Conservation (phyloP, 2,113 vertebrate species). For the Mormyrus lacerda region DNA sequence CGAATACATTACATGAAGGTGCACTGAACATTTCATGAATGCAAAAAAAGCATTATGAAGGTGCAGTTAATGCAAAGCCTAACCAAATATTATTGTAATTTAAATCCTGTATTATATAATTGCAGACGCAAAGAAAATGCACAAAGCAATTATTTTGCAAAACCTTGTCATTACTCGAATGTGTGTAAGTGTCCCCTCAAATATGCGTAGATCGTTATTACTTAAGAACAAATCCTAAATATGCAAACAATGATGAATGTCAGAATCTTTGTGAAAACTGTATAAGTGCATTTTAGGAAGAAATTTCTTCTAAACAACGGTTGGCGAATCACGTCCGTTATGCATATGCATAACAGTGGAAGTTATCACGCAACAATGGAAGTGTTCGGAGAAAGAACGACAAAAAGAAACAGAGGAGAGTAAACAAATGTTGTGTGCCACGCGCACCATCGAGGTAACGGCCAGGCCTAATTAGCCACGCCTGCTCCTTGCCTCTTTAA, state of each 20-base stretch:
- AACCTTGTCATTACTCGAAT: not conserved
- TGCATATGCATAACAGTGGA: not conserved
- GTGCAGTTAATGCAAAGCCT: too few relatives aligned
- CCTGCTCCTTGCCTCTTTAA: not conserved
- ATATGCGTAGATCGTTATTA: not conserved
- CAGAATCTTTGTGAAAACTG: not conserved
- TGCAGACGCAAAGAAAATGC: not conserved
- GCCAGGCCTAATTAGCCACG: not conserved
- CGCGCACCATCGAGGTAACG: not conserved
- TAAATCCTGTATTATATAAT: not conserved
- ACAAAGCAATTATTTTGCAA: not conserved
- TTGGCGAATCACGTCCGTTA: not conserved
- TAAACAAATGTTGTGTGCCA: not conserved
- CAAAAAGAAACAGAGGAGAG: not conserved
- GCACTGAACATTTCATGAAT: too few relatives aligned
- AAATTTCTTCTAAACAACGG: not conserved
- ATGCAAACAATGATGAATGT: not conserved
- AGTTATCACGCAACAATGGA: not conserved
- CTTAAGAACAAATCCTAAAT: not conserved
- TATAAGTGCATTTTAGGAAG: not conserved
- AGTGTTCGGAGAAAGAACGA: not conserved
- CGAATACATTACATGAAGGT: too few relatives aligned
- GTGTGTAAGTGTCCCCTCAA: not conserved
- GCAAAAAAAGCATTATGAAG: too few relatives aligned
- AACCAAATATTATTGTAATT: not conserved